A percentile compares a stretch with the other conserved stretches of the same genome.
Evolutionary conservation across 1,140 invertebrate species (phyloP).

Genomic region (Cydia splendana): DNA sequence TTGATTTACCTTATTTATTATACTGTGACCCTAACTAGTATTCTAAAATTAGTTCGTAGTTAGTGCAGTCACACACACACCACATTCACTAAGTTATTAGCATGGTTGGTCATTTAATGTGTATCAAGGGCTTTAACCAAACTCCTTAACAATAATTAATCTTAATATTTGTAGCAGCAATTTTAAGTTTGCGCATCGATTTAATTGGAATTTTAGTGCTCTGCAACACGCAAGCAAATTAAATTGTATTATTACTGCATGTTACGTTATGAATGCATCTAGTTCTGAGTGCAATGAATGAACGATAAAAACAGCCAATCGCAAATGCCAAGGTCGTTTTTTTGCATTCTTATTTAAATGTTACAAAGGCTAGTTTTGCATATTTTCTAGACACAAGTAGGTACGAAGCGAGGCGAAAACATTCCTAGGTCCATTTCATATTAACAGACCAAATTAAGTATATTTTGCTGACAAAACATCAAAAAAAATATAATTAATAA

Average conservation of each 20-base stretch:
- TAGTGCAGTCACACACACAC: too few species aligned
- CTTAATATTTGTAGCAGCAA: neutral
- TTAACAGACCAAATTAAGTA: too few species aligned
- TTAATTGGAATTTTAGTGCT: constrained; percentile 5
- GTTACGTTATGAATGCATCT: constrained; percentile 16
- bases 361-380: neutral
- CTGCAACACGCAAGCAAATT: neutral
- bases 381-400: neutral
- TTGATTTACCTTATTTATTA: too few species aligned
- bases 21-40: too few species aligned
- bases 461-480: too few species aligned
- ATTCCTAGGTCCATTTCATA: too few species aligned
- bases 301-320: constrained; percentile 19
- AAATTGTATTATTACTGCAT: constrained; percentile 23
- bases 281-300: neutral
- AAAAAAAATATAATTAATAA: too few species aligned
- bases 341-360: neutral
- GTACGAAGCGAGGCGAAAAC: neutral
- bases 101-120: too few species aligned
- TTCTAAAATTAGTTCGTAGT: too few species aligned
- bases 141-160: neutral
- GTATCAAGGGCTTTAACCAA: too few species aligned
- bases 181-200: neutral
- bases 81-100: too few species aligned
- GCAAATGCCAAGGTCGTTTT: constrained; percentile 20